phyloP scores from a whole-genome alignment of 1,140 invertebrate genomes.

The Diploscapter pachys region DNA sequence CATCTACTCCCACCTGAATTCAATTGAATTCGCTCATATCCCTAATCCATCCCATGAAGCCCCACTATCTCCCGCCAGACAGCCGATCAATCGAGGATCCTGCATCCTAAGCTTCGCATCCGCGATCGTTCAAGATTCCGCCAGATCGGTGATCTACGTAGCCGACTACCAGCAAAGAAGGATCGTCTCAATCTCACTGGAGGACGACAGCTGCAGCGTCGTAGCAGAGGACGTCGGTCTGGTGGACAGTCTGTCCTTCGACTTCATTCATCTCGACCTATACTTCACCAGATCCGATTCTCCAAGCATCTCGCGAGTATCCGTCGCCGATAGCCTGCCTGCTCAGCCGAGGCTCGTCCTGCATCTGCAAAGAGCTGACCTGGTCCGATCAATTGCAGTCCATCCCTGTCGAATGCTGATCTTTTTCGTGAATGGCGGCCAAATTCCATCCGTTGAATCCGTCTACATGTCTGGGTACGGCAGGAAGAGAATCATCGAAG shows the following conservation, averaged over 20 bases:
- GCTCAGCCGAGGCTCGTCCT: constrained; percentile 65
- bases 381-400: constrained; percentile 74
- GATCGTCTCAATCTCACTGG: constrained; percentile 3
- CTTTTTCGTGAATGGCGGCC: constrained; percentile 82
- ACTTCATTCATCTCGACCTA: constrained; percentile 67
- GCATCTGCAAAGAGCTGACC: constrained; percentile 70
- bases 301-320: constrained; percentile 69
- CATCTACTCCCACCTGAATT: constrained; percentile 9
- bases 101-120: constrained; percentile 3
- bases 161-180: constrained; percentile 15
- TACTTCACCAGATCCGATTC: constrained; percentile 75
- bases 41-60: background rate
- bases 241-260: constrained; percentile 78
- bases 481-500: constrained; percentile 63
- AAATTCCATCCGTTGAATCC: constrained; percentile 68
- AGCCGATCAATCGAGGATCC: background rate
- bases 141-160: constrained; percentile 8
- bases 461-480: constrained; percentile 69
- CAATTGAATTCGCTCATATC: constrained; percentile 2
- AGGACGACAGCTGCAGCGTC: constrained; percentile 7
- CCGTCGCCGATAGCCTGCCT: constrained; percentile 37
- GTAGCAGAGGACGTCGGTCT: constrained; percentile 63
- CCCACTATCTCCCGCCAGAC: background rate
- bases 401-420: constrained; percentile 71
- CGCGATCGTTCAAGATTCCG: background rate